phyloP scores from a whole-genome alignment of 2,888 invertebrate genomes.

The Pheosia tremula region DNA sequence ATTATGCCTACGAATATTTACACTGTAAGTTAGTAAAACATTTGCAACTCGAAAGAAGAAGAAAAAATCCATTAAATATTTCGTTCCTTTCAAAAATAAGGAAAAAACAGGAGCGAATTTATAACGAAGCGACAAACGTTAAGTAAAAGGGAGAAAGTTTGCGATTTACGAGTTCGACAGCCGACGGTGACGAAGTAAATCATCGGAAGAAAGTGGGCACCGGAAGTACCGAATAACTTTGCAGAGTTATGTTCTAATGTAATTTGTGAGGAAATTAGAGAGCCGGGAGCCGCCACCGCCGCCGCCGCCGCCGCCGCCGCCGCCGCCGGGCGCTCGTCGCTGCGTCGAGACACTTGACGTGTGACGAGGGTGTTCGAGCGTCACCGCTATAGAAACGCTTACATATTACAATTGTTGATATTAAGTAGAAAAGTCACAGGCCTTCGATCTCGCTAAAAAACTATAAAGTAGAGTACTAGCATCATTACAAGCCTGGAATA shows the following conservation, averaged over 20 bases:
- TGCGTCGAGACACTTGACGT: slow-evolving; percentile 16
- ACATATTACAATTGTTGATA: background rate
- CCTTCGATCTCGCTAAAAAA: background rate
- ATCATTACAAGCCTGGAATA: no score
- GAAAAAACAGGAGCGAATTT: slow-evolving; percentile 24
- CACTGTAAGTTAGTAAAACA: no score
- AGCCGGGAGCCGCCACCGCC: background rate
- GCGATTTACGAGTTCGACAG: slow-evolving; percentile 36
- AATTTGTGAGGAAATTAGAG: background rate
- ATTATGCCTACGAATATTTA: no score
- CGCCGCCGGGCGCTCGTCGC: background rate
- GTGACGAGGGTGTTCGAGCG: slow-evolving; percentile 30
- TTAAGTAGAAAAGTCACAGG: slow-evolving; percentile 8
- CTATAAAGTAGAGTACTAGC: background rate
- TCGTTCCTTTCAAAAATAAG: slow-evolving; percentile 9
- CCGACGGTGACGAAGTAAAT: slow-evolving; percentile 22
- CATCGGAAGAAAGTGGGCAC: slow-evolving; percentile 14
- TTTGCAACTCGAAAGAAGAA: background rate
- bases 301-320: no score
- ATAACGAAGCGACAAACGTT: slow-evolving; percentile 23
- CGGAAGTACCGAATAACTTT: slow-evolving; percentile 3
- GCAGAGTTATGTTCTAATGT: background rate
- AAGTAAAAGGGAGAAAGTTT: slow-evolving; percentile 27
- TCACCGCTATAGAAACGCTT: slow-evolving; percentile 5
- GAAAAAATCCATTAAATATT: background rate